Percentiles rank a stretch among this genome's conserved stretches.
These are phyloP conservation scores for Trissolcus japonicus DNA, from an alignment of 2,888 invertebrate species.

Conservation along the genomic window DNA sequence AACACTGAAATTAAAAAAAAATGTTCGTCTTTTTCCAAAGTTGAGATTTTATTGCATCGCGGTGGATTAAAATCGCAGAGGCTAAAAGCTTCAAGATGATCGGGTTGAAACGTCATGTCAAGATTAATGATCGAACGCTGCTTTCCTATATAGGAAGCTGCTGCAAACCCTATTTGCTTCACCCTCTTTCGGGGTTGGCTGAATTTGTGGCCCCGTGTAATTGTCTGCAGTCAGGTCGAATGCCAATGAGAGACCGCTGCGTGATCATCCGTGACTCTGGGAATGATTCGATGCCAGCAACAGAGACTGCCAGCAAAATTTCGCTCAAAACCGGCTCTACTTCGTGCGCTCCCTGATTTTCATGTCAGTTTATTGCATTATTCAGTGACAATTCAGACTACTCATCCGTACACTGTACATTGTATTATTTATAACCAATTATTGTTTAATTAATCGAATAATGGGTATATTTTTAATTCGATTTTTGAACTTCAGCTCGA, in stretches of 20 bases:
- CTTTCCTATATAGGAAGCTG: conserved; percentile 19
- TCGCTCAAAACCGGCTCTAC: conserved; percentile 17
- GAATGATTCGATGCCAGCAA: conserved; percentile 51
- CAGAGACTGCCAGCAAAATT: conserved; percentile 38
- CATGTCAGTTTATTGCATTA: conserved; percentile 39
- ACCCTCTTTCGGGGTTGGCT: conserved; percentile 52
- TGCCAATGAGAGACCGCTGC: conserved; percentile 61
- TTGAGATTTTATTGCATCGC: no score
- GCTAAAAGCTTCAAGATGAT: conserved; percentile 39
- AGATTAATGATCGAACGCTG: conserved; percentile 60
- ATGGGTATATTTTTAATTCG: not conserved
- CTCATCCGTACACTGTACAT: conserved; percentile 4
- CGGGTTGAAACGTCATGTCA: conserved; percentile 57
- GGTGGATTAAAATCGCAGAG: conserved; percentile 21
- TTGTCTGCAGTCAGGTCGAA: conserved; percentile 64
- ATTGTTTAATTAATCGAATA: conserved; percentile 22
- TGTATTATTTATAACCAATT: conserved; percentile 22
- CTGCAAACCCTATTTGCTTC: conserved; percentile 47
- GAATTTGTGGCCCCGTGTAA: conserved; percentile 62
- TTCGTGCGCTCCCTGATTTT: conserved; percentile 21
- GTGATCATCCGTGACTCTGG: conserved; percentile 53
- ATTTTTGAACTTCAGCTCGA: no score
- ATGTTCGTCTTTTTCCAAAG: no score
- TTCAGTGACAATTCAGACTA: conserved; percentile 31
- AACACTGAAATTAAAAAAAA: no score